phyloP scores from a whole-genome alignment of 1,140 invertebrate species.

The Leguminivora glycinivorella region DNA sequence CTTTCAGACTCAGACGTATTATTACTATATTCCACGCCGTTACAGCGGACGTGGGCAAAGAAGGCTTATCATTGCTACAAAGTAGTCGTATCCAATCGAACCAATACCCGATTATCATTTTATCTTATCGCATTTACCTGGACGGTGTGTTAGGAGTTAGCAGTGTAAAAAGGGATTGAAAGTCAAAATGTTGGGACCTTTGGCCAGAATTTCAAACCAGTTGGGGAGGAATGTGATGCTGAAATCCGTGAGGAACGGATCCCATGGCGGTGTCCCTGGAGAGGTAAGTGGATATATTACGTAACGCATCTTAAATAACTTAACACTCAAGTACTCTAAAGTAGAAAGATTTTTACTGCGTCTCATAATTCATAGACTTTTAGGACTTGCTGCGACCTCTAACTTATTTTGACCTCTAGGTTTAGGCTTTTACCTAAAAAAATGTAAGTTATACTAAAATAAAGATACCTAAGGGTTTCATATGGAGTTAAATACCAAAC shows the following conservation, averaged over 20 bases:
- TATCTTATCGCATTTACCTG: constrained; percentile 67
- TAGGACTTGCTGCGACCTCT: background rate
- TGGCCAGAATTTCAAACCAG: constrained; percentile 52
- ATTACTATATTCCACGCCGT: constrained; percentile 2
- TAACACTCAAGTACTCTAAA: background rate
- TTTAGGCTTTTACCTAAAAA: background rate
- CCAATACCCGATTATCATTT: constrained; percentile 44
- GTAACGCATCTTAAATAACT: constrained; percentile 35
- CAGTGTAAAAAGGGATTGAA: background rate
- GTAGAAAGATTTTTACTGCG: background rate
- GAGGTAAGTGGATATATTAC: constrained; percentile 76
- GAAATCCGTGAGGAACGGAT: constrained; percentile 79
- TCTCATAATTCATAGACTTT: background rate
- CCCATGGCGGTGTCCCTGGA: constrained; percentile 82
- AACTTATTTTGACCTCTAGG: constrained; percentile 1
- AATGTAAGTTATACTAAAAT: too few relatives aligned
- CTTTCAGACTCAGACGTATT: background rate
- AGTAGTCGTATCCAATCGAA: constrained; percentile 45
- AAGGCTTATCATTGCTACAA: constrained; percentile 41
- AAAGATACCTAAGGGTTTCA: too few relatives aligned
- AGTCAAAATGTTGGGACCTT: constrained; percentile 59
- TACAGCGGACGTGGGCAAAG: constrained; percentile 4
- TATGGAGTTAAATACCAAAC: too few relatives aligned
- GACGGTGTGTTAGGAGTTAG: constrained; percentile 12
- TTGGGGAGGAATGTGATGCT: constrained; percentile 76